These are phyloP conservation scores for Tupaia tana DNA, from an alignment of 2,113 vertebrate genomes.

Conservation along the genomic window DNA sequence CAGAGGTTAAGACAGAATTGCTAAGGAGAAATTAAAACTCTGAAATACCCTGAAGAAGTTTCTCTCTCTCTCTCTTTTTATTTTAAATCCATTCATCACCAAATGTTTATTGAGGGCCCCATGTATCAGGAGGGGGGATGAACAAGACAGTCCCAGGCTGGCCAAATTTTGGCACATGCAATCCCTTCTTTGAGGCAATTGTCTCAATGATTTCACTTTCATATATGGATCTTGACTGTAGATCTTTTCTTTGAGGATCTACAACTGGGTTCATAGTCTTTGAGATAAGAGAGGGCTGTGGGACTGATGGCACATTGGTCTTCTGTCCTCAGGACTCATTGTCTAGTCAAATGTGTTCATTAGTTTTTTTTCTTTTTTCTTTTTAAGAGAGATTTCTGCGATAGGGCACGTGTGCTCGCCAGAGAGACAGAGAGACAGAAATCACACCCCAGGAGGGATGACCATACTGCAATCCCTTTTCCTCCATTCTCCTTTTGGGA, in stretches of 20 bases:
- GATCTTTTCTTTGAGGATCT: background rate
- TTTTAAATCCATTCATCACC: background rate
- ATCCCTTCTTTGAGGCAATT: background rate
- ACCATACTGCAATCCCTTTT: too few relatives aligned
- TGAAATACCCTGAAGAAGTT: background rate
- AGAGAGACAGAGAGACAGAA: too few relatives aligned
- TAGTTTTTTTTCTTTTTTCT: background rate
- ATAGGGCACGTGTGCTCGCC: too few relatives aligned
- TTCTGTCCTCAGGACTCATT: slow-evolving; percentile 17
- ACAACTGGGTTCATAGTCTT: background rate
- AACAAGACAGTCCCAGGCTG: background rate
- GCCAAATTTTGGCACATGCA: slow-evolving; percentile 45
- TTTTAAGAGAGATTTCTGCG: too few relatives aligned
- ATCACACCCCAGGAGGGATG: too few relatives aligned
- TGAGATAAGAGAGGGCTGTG: background rate
- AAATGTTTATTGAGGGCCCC: background rate
- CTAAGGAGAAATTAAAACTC: background rate
- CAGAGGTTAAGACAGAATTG: too few relatives aligned
- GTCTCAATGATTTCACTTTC: background rate
- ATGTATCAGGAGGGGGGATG: background rate
- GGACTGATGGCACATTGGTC: background rate
- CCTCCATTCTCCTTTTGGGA: too few relatives aligned
- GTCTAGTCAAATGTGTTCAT: background rate
- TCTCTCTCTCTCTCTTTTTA: background rate
- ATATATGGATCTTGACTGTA: background rate